Conservation (phyloP, 2,888 invertebrate genomes). For the Lasioglossum calceatum region DNA sequence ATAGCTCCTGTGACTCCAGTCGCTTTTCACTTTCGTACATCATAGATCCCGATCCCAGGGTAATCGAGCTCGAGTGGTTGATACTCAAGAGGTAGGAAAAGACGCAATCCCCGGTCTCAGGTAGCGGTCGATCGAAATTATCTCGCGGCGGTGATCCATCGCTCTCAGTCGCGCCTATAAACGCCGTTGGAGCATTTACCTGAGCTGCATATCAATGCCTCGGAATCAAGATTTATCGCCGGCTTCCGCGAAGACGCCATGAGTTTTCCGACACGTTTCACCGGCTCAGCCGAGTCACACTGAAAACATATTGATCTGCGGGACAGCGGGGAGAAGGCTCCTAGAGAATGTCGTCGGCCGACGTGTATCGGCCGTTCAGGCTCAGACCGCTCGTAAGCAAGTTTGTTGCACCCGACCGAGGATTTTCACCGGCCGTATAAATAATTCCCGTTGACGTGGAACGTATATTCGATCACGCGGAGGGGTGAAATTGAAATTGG, state of each 20-base stretch:
- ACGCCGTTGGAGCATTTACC: constrained; percentile 17
- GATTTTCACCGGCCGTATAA: constrained; percentile 56
- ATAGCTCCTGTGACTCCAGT: neutral
- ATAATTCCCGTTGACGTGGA: constrained; percentile 38
- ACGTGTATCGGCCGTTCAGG: constrained; percentile 49
- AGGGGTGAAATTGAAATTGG: constrained; percentile 17
- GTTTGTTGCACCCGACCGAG: constrained; percentile 57
- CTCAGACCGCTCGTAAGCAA: constrained; percentile 65
- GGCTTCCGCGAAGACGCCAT: constrained; percentile 40
- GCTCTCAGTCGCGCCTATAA: constrained; percentile 9
- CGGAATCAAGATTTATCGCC: constrained; percentile 61
- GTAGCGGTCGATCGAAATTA: constrained; percentile 31
- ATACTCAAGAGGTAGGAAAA: neutral
- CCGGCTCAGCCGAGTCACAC: constrained; percentile 29
- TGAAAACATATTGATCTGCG: constrained; percentile 57
- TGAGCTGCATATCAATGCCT: constrained; percentile 45
- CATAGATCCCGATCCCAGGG: neutral
- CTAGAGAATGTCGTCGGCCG: constrained; percentile 9
- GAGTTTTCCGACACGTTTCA: constrained; percentile 60
- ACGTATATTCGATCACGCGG: neutral
- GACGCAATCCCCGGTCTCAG: neutral
- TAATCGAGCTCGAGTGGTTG: neutral
- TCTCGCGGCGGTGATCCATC: constrained; percentile 19
- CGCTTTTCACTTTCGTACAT: neutral
- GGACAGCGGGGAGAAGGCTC: neutral